Conservation (phyloP, 1,140 invertebrate species). For the Eueides isabella region DNA sequence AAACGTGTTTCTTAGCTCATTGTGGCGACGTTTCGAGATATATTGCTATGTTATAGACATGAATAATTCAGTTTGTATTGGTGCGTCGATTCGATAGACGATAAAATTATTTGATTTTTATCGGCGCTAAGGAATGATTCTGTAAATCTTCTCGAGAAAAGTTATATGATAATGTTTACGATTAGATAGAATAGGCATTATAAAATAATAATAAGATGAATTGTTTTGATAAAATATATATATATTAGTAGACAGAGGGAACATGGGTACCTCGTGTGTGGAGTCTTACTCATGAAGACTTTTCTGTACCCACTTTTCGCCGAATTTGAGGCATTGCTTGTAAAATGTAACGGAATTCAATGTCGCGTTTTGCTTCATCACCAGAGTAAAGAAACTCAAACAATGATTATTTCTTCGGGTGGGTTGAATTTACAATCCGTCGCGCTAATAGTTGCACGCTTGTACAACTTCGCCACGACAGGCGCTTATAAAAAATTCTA, state of each 20-base stretch:
- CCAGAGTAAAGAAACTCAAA: too few relatives aligned
- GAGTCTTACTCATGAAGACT: too few relatives aligned
- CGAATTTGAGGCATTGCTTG: too few relatives aligned
- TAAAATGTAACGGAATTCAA: too few relatives aligned
- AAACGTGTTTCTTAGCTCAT: conserved; percentile 28
- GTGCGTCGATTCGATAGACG: conserved; percentile 39
- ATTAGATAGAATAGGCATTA: neutral
- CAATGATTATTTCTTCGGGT: too few relatives aligned
- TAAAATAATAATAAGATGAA: neutral
- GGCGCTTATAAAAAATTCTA: too few relatives aligned
- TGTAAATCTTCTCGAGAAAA: conserved; percentile 25
- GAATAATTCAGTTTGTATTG: conserved; percentile 40
- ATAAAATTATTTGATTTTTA: conserved; percentile 42
- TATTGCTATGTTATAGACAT: conserved; percentile 36
- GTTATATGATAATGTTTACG: neutral
- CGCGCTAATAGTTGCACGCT: too few relatives aligned
- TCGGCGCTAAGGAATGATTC: conserved; percentile 27
- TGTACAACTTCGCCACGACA: too few relatives aligned
- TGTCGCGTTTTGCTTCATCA: too few relatives aligned
- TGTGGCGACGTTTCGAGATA: conserved; percentile 26
- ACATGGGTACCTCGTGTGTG: too few relatives aligned
- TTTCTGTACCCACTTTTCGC: too few relatives aligned
- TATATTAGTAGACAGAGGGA: neutral
- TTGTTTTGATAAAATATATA: neutral
- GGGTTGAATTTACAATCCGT: too few relatives aligned